Base-by-base conservation (phyloP, 2,888 invertebrate genomes). In the Limnephilus marmoratus region DNA sequence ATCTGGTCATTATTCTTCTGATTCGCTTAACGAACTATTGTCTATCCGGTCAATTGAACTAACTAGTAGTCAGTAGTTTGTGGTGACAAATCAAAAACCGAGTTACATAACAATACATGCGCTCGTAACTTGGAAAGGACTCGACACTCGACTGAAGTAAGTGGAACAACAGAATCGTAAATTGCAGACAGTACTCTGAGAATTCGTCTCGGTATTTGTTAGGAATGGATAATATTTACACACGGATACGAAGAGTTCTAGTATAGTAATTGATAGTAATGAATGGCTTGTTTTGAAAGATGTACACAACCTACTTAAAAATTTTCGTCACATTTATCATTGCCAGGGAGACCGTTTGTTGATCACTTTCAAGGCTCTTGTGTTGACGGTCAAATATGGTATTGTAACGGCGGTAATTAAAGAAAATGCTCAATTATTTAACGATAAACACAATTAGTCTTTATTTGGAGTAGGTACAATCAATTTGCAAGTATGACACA, bases 11-110 rank as follows among this genome's bases (percentile, higher is more conserved):
- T 89, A 89, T 80, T 80, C 80, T 34, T 31, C 88, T 80, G 88
- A 89, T 89, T 80, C 37, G 80, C 88, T 88, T 68, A 80, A 80
- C 88, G 80, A 89, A 89, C 68, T 80, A 41, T 89, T 80, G 88
- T 86, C 86, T n/a, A 86, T 45, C 49, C 41, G 45, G 29, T n/a
- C n/a, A 86, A 86, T 86, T 86, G 86, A 86, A 86, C 45, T 29
- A 86, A 86, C 24, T 86, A 31, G 49, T 9, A 13, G 45, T n/a
- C 45, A 45, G 45, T 86, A 82, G 31, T 18, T 68, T 34, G 31
- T 34, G 34, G 86, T 24, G 86, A 86, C 86, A 41, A 86, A 86
- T 86, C 86, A 86, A 86, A 86, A 86, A 45, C 86, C 0, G 82
- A 82, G 29, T 86, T 86, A 86, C 86, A 31, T 53, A 86, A 85